Percentiles rank a stretch among this genome's conserved stretches.
These are phyloP conservation scores for Isichthys henryi DNA, from an alignment of 2,113 vertebrate genomes.

Conservation along the genomic window DNA sequence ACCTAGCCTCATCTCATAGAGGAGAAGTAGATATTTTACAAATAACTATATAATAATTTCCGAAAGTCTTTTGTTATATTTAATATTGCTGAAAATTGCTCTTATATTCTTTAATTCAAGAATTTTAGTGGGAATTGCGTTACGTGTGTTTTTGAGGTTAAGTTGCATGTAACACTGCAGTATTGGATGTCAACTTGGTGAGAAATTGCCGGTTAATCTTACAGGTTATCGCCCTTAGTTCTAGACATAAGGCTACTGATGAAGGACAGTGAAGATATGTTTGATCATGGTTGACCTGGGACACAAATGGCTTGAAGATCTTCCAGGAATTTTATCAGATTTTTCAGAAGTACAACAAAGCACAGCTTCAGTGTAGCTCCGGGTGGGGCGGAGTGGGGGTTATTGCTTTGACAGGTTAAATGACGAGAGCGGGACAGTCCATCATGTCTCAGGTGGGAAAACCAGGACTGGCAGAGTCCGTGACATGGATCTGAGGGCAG, in stretches of 20 bases:
- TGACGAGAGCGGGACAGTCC: slow-evolving; percentile 11
- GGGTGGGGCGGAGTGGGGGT: neutral
- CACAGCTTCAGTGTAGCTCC: neutral
- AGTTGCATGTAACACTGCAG: neutral
- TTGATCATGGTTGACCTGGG: neutral
- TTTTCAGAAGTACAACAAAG: neutral
- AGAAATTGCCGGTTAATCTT: neutral
- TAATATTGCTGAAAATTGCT: neutral
- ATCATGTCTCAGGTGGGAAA: slow-evolving; percentile 26
- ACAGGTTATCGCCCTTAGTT: neutral
- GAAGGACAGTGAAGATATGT: neutral
- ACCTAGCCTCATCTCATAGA: neutral
- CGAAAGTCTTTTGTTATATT: neutral
- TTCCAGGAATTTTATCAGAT: neutral
- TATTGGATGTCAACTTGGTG: neutral
- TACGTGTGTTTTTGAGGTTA: neutral
- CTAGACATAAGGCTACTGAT: neutral
- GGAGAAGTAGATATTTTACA: neutral
- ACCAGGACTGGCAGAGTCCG: neutral
- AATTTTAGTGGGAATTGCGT: neutral
- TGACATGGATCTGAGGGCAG: slow-evolving; percentile 17
- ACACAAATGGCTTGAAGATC: neutral
- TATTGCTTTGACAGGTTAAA: slow-evolving; percentile 1
- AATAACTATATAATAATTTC: neutral
- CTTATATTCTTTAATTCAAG: neutral